phyloP scores from a whole-genome alignment of 2,113 vertebrate genomes.

The Speoplatyrhinus poulsoni region DNA sequence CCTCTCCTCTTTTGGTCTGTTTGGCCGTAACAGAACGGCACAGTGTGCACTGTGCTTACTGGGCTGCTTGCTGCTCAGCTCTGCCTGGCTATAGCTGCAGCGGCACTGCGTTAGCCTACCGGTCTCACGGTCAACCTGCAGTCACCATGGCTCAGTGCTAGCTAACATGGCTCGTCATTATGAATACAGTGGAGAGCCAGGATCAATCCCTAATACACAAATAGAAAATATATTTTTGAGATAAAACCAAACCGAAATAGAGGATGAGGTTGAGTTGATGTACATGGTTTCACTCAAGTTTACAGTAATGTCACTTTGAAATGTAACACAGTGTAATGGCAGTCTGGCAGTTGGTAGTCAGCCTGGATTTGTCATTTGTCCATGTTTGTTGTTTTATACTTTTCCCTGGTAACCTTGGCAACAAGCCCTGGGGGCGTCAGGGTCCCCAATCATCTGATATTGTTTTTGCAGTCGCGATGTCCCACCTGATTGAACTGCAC shows the following conservation, averaged over 20 bases:
- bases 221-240: no score
- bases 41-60: conserved; percentile 53
- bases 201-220: no score
- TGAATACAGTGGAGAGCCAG: not conserved
- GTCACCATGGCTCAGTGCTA: conserved; percentile 25
- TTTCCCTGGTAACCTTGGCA: conserved; percentile 49
- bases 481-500: conserved; percentile 35
- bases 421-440: conserved; percentile 40
- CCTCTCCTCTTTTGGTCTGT: conserved; percentile 7
- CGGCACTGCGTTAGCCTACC: conserved; percentile 39
- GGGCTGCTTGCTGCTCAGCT: conserved; percentile 52
- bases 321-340: not conserved
- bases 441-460: conserved; percentile 59
- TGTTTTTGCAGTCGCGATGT: conserved; percentile 49
- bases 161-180: not conserved
- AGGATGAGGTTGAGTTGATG: no score
- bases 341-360: not conserved
- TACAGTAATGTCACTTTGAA: no score
- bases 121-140: conserved; percentile 36
- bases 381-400: conserved; percentile 45
- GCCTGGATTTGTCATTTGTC: conserved; percentile 26
- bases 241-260: no score
- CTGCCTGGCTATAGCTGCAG: conserved; percentile 61
- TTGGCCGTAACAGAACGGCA: conserved; percentile 38
- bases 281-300: no score